A percentile compares a stretch with the other conserved stretches of the same genome.
phyloP scores from a whole-genome alignment of 1,140 invertebrate species.

The Brachionus manjavacas region DNA sequence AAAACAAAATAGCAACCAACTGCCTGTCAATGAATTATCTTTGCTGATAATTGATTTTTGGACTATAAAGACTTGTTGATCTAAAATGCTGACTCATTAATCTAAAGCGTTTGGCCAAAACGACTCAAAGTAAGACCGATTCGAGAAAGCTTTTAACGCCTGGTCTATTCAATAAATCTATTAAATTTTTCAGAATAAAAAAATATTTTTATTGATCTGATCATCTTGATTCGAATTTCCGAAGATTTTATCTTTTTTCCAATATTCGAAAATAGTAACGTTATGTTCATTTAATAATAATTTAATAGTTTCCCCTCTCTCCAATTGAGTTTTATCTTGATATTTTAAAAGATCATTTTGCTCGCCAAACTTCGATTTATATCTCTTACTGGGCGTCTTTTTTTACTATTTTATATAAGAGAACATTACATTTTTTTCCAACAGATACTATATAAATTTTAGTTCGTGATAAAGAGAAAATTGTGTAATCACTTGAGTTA shows the following conservation, averaged over 20 bases:
- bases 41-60: slow-evolving; percentile 22
- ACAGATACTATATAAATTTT: not conserved
- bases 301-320: not conserved
- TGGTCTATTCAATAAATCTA: not conserved
- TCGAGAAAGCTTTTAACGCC: slow-evolving; percentile 22
- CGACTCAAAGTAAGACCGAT: not conserved
- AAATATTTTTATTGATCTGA: not conserved
- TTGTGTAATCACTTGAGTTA: not conserved
- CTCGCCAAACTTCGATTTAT: not conserved
- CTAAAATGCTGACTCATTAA: not conserved
- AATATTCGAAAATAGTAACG: slow-evolving; percentile 4
- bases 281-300: not conserved
- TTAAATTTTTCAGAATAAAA: not conserved
- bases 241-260: not conserved
- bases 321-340: not conserved
- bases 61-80: not conserved
- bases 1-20: not conserved
- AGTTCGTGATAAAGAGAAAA: not conserved
- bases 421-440: not conserved
- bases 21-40: slow-evolving; percentile 27
- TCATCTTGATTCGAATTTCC: not conserved
- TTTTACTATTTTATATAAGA: not conserved
- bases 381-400: not conserved
- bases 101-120: not conserved
- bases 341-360: not conserved